Evolutionary conservation across 1,140 invertebrate species (phyloP).

Genomic region (Artemia franciscana): DNA sequence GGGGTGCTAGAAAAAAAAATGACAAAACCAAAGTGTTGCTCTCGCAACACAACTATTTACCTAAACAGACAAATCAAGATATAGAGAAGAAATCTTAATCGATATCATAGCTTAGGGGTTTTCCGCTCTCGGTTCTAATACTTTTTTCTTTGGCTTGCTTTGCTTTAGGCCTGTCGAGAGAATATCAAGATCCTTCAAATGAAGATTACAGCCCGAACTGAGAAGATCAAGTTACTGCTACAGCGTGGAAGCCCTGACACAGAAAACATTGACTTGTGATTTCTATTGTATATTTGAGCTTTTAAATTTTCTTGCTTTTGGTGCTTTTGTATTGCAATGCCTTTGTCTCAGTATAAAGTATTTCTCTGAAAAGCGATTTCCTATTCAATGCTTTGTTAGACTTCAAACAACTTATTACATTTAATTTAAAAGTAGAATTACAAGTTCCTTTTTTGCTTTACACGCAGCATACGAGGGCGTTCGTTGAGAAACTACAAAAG

Average conservation of each 20-base stretch:
- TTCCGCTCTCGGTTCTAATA: no score
- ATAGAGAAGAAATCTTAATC: no score
- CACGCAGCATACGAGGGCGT: neutral
- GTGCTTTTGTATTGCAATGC: neutral
- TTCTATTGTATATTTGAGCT: conserved; percentile 4
- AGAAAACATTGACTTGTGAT: conserved; percentile 18
- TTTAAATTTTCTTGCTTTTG: conserved; percentile 2
- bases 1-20: no score
- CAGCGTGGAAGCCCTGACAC: conserved; percentile 58
- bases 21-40: no score
- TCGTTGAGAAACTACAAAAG: neutral
- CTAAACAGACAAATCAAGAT: no score
- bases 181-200: conserved; percentile 57
- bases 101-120: no score
- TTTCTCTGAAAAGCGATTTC: no score
- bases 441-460: neutral
- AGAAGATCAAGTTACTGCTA: conserved; percentile 60
- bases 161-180: conserved; percentile 49
- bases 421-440: no score
- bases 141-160: neutral
- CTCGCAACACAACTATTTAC: no score
- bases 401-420: no score
- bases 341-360: neutral
- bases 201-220: conserved; percentile 60
- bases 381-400: no score